These are phyloP conservation scores for Chiloscyllium plagiosum DNA, from an alignment of 2,113 vertebrate genomes.

Conservation along the genomic window DNA sequence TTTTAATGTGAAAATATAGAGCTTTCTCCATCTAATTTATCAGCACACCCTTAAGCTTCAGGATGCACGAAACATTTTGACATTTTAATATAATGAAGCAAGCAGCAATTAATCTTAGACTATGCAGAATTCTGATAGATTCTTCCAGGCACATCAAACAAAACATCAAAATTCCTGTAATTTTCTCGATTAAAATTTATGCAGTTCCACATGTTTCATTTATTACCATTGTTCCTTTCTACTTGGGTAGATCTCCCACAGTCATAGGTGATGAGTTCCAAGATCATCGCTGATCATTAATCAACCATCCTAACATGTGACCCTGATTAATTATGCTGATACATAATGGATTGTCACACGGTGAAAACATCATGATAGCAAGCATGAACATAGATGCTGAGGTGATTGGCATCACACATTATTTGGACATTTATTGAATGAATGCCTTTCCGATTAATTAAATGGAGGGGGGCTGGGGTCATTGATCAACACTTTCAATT, in stretches of 20 bases:
- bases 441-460: background rate
- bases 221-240: background rate
- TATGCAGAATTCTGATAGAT: background rate
- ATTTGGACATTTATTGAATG: conserved; percentile 15
- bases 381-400: background rate
- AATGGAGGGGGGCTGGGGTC: background rate
- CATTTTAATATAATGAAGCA: background rate
- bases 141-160: background rate
- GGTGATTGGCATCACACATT: background rate
- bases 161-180: background rate
- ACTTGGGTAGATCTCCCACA: background rate
- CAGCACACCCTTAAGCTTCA: background rate
- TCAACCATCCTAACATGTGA: background rate
- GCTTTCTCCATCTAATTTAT: background rate
- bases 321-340: background rate
- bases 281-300: background rate
- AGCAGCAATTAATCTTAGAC: background rate
- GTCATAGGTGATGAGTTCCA: background rate
- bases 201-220: background rate
- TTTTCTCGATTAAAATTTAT: background rate
- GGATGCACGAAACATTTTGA: background rate
- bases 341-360: background rate
- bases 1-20: no score
- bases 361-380: background rate
- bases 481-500: background rate